These are phyloP conservation scores for Dendronephthya gigantea DNA, from an alignment of 64 coral and sea anemone species.

Conservation along the genomic window DNA sequence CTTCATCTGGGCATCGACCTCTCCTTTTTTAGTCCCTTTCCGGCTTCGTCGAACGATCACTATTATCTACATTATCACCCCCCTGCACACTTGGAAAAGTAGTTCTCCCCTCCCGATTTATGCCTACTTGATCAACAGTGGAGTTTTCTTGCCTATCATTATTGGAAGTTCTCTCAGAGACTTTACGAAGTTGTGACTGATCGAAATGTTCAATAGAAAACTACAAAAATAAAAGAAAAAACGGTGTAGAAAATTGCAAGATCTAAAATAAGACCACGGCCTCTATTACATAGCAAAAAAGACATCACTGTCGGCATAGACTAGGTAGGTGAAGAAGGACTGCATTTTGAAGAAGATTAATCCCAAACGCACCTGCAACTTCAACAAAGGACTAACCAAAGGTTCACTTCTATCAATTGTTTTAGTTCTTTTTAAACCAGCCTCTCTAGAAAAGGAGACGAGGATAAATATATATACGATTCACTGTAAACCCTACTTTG, in stretches of 20 bases:
- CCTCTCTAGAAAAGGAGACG: conserved; percentile 14
- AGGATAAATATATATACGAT: neutral
- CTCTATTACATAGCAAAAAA: neutral
- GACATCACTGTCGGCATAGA: too few species aligned
- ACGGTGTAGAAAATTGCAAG: too few species aligned
- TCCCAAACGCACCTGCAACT: conserved; percentile 27
- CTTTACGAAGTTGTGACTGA: conserved; percentile 35
- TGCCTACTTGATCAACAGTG: neutral
- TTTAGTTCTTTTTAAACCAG: conserved; percentile 31
- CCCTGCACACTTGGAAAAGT: neutral
- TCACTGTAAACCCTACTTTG: too few species aligned
- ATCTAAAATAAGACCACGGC: too few species aligned
- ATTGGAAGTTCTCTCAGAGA: neutral
- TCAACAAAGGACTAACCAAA: conserved; percentile 18
- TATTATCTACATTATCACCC: neutral
- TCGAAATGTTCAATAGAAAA: conserved; percentile 45
- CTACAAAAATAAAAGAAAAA: conserved; percentile 11
- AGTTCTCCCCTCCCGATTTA: neutral
- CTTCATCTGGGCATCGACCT: too few species aligned
- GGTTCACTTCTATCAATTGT: conserved; percentile 59
- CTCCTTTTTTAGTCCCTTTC: too few species aligned
- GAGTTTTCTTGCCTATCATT: neutral
- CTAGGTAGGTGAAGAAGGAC: too few species aligned
- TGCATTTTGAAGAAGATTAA: neutral
- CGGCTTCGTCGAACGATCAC: too few species aligned